Evolutionary conservation across 2,797 vertebrate species (phyloP).

Genomic region (Thamnophis elegans): DNA sequence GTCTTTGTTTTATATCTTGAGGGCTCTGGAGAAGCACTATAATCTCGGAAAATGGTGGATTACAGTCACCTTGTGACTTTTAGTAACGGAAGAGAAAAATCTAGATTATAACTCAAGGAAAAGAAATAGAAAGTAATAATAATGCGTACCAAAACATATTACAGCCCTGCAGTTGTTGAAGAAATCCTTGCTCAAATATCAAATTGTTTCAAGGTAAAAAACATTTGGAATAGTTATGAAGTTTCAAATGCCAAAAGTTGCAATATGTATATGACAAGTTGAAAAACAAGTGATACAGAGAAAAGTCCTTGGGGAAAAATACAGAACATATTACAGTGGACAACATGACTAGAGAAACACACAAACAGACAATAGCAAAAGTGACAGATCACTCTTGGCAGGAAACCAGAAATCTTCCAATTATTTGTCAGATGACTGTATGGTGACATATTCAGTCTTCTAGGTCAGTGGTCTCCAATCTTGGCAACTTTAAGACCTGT

Average conservation of each 20-base stretch:
- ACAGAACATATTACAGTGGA: neutral
- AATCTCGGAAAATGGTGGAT: neutral
- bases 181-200: slow-evolving; percentile 13
- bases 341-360: neutral
- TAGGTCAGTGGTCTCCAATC: too few relatives aligned
- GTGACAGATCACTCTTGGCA: neutral
- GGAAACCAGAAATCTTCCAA: neutral
- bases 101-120: slow-evolving; percentile 3
- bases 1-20: neutral
- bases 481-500: too few relatives aligned
- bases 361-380: neutral
- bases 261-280: neutral
- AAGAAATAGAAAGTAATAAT: slow-evolving; percentile 18
- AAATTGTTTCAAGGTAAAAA: neutral
- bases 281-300: slow-evolving; percentile 1
- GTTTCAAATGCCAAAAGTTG: neutral
- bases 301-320: neutral
- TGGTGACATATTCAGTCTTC: neutral
- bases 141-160: slow-evolving; percentile 10
- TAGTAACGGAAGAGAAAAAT: neutral
- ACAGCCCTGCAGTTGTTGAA: slow-evolving; percentile 16
- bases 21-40: neutral
- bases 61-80: neutral
- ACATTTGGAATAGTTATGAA: neutral
- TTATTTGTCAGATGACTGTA: neutral